phyloP scores from a whole-genome alignment of 2,113 vertebrate species.

The Genyomyrus donnyi region DNA sequence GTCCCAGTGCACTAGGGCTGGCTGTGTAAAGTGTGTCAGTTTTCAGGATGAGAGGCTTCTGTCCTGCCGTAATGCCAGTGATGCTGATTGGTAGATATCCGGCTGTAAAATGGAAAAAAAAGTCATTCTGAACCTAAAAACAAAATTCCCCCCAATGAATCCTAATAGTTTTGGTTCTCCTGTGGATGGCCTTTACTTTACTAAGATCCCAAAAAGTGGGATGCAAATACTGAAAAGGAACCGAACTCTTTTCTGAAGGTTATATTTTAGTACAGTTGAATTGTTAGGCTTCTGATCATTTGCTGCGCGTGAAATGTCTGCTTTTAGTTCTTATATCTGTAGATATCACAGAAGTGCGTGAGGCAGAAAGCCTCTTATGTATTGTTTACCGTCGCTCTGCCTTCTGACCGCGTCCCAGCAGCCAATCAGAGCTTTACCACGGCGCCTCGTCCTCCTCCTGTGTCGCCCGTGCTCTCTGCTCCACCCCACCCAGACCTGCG shows the following conservation, averaged over 20 bases:
- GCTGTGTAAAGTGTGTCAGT: neutral
- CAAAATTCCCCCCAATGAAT: neutral
- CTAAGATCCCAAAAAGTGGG: neutral
- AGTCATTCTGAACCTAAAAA: neutral
- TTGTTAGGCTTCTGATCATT: neutral
- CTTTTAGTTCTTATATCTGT: neutral
- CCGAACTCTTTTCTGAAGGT: neutral
- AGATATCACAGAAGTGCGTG: neutral
- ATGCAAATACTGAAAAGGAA: neutral
- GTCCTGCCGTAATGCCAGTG: neutral
- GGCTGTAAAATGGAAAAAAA: neutral
- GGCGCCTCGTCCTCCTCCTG: neutral
- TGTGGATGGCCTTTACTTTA: neutral
- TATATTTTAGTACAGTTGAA: neutral
- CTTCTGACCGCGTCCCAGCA: neutral
- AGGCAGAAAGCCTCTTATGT: neutral
- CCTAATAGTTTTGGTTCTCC: neutral
- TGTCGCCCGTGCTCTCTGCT: constrained; percentile 13
- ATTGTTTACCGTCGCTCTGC: neutral
- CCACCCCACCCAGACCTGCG: constrained; percentile 24
- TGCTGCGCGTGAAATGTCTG: neutral
- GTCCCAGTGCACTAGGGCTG: neutral
- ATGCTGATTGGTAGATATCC: neutral
- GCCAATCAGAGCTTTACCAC: neutral
- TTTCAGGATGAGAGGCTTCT: neutral